Base-by-base conservation (phyloP, 2,888 invertebrate genomes). In the Pecten maximus region DNA sequence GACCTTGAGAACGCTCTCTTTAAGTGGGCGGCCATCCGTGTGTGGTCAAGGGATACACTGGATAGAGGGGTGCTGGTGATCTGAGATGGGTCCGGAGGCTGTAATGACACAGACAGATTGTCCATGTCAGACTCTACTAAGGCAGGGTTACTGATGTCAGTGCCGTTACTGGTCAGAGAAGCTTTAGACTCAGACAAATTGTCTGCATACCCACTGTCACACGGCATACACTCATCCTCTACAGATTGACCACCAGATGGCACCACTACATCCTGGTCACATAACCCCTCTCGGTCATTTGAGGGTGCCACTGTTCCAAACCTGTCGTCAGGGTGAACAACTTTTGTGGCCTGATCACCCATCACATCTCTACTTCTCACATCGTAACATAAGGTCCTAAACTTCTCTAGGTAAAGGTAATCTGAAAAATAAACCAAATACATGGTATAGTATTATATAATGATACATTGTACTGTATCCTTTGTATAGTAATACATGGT, bases 1-100 rank as follows among this genome's bases (percentile, higher is more conserved):
- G 74, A 74, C 28, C 74, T 28, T 74, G 74, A 74, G 74, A 74
- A 74, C 35, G 74, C 74, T 15, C 74, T 74, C 74, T 74, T 74
- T 3, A 74, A 23, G 74, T 74, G 74, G 23, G 74, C 74, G 10
- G 74, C 74, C 74, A 74, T 74, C 10, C 74, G 74, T 1, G 74
- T 74, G 35, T 74, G 74, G 74, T 74, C 74, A 15, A 74, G 74
- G 74, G 74, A 35, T 28, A 74, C 74, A 35, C 74, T 28, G 74
- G 28, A 35, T 3, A 74, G 74, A 28, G 74, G 74, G 28, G 74
- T 74, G 35, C 74, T 74, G 28, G 74, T 74, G 35, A 74, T 74
- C 74, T 74, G 74, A 15, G 4, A 4, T 19, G 50, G 50, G 50
- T 8, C n/a, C 23, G 19, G 60, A 6, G 60, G 28, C 60, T 60